phyloP scores from a whole-genome alignment of 2,797 vertebrate genomes.

The Xerus rutilus region DNA sequence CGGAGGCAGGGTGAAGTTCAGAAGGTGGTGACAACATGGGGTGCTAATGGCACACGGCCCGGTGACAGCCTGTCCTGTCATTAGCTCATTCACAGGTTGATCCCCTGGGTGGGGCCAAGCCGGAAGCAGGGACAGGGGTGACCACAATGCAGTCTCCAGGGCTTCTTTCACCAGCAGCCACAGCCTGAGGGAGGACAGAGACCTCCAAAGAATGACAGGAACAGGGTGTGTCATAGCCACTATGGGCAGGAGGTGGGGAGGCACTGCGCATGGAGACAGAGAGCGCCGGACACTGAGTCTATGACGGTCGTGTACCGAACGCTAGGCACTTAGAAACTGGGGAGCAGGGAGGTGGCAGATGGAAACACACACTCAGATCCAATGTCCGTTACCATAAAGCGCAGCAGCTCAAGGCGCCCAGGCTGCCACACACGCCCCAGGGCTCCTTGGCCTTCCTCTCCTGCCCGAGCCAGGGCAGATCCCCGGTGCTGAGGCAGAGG shows the following conservation, averaged over 20 bases:
- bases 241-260: neutral
- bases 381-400: accelerated
- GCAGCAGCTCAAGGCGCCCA: accelerated
- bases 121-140: neutral
- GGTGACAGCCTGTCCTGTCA: accelerated
- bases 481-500: accelerated
- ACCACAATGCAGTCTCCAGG: accelerated
- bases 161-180: neutral
- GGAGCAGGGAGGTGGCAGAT: accelerated
- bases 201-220: accelerated
- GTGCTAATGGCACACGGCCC: accelerated
- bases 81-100: neutral
- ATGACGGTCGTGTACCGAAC: accelerated
- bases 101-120: accelerated
- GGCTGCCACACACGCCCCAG: neutral
- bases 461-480: neutral
- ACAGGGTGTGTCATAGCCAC: accelerated
- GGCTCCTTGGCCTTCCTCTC: neutral
- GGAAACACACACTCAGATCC: accelerated
- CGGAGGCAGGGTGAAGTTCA: neutral
- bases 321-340: neutral
- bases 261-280: accelerated
- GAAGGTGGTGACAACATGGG: accelerated
- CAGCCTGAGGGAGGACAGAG: neutral
- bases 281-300: accelerated